Base-by-base conservation (phyloP, 2,888 invertebrate species). In the Parochlus steinenii region DNA sequence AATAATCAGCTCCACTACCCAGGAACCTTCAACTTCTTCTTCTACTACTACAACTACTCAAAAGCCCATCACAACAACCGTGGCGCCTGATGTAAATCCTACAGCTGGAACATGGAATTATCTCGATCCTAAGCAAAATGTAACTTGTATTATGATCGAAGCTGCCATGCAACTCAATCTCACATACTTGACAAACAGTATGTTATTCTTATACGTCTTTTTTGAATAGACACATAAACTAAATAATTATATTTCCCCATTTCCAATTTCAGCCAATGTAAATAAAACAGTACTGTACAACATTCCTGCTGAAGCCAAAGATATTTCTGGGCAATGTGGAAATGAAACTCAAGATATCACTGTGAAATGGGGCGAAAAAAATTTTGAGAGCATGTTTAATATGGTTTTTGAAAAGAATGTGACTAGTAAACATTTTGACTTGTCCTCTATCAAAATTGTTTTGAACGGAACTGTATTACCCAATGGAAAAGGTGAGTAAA, bases 101-200 rank as follows among this genome's bases (percentile, higher is more conserved):
- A 44, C 46, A 27, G 48, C 54, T 31, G 67, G 64, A 25, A 59
- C 52, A 40, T 73, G 72, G 71, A 41, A 52, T 32, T 50, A 46
- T 31, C 48, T 53, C 10, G 55, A 62, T 26, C 35, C 42, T 8
- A n/a, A n/a, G n/a, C n/a, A n/a, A n/a, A 70, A 71, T 46, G 49
- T 60, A 1, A 68, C 70, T 5, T 81, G 81, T 47, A 65, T 82
- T 17, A 48, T 75, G 31, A 53, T 73, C 6, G 61, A 71, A 53
- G 71, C 79, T 62, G 73, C 77, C 1, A 64, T 71, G 5, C 68
- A 71, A 48, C 54, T 81, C 37, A 71, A 69, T 43, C 51, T 81
- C 33, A 52, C 51, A n/a, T 58, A 56, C 37, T 48, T 46, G 41
- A 51, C 49, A 15, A 50, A 48, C 43, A 50, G 57, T 55, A 39